phyloP scores from a whole-genome alignment of 2,113 vertebrate genomes.

The Micronycteris hirsuta region DNA sequence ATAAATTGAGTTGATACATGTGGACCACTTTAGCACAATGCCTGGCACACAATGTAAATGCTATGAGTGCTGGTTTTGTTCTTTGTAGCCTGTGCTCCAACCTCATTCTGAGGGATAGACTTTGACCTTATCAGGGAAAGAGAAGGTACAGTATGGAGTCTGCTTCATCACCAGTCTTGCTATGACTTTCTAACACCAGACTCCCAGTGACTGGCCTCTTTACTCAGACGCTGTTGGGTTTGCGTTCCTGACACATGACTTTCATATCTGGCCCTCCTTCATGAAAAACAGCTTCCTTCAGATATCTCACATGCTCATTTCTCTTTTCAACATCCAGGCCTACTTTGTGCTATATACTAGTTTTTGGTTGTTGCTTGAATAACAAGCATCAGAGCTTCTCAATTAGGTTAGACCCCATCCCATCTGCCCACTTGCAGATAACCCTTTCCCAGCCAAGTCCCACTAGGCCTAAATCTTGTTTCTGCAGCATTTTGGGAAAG shows the following conservation, averaged over 20 bases:
- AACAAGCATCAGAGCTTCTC: not conserved
- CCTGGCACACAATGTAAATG: not conserved
- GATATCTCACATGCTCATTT: not conserved
- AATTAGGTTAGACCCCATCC: not conserved
- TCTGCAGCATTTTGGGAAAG: conserved; percentile 26
- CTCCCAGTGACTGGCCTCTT: not conserved
- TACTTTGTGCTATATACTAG: not conserved
- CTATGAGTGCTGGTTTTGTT: not conserved
- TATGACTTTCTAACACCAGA: not conserved
- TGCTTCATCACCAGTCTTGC: not conserved
- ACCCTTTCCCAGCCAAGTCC: not conserved
- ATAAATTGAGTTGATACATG: not conserved
- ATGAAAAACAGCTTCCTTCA: not conserved
- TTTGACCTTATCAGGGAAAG: not conserved
- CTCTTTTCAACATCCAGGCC: not conserved
- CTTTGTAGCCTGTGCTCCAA: not conserved
- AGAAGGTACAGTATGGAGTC: not conserved
- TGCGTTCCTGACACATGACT: not conserved
- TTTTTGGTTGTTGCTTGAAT: not conserved
- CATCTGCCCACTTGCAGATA: not conserved
- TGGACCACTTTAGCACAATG: not conserved
- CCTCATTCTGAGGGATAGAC: not conserved
- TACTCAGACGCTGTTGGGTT: not conserved
- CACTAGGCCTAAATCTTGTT: not conserved
- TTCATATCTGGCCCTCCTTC: not conserved